phyloP scores from a whole-genome alignment of 2,888 invertebrate genomes.

The Hirtodrosophila alboralis region DNA sequence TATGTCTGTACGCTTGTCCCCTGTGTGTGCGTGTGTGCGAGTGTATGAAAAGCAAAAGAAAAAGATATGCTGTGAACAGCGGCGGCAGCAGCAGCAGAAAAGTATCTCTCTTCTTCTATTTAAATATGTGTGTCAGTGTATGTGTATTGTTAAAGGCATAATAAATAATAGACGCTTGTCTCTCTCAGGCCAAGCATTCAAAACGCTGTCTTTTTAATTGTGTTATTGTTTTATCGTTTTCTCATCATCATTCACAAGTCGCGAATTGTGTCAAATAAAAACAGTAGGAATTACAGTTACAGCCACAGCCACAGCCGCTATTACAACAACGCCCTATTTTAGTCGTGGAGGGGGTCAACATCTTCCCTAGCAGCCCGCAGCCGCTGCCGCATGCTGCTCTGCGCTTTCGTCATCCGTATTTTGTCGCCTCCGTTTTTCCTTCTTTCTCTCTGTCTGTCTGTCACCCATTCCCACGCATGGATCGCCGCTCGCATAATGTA shows the following conservation, averaged over 20 bases:
- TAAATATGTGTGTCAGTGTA: conserved; percentile 78
- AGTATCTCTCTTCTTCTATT: conserved; percentile 75
- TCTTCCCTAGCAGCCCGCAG: conserved; percentile 27
- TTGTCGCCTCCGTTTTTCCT: conserved; percentile 23
- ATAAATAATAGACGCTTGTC: conserved; percentile 68
- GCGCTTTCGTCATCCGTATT: conserved; percentile 57
- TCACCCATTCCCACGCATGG: conserved; percentile 65
- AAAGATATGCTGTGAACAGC: conserved; percentile 66
- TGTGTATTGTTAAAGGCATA: conserved; percentile 67
- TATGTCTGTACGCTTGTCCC: conserved; percentile 38
- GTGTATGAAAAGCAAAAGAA: conserved; percentile 63
- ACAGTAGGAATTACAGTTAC: conserved; percentile 51
- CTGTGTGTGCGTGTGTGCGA: conserved; percentile 35
- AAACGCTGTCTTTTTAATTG: conserved; percentile 59
- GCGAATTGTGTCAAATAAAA: conserved; percentile 65
- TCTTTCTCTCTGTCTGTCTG: too few relatives aligned
- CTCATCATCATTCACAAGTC: conserved; percentile 56
- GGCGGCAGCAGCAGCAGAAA: conserved; percentile 56
- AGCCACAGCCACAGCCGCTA: too few relatives aligned
- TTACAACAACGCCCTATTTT: conserved; percentile 68
- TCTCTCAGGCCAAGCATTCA: conserved; percentile 18
- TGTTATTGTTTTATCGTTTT: conserved; percentile 71
- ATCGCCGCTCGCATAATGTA: conserved; percentile 53
- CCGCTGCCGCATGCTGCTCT: conserved; percentile 27
- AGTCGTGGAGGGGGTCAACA: conserved; percentile 58